Evolutionary conservation across 1,140 invertebrate species (phyloP), one percentile per base, ranked within the genome.

Genomic region (Eumaeus atala): DNA sequence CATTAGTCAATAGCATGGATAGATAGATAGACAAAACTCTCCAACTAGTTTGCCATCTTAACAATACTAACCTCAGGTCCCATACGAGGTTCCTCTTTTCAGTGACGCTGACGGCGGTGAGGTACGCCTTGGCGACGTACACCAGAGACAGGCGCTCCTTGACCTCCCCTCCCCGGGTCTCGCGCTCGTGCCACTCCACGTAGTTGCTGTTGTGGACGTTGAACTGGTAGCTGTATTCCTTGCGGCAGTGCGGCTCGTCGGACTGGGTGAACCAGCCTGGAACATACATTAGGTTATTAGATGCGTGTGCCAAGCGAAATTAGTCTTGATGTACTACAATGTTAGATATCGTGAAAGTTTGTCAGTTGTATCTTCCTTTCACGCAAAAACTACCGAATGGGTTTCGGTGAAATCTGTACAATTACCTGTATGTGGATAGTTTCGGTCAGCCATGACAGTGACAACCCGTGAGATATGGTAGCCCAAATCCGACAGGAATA

Each of bases 81-180:
- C 96, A 97, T 11, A 95, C 93, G 62, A 97, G 84, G 83, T 97
- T 97, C 66, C 96, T 91, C 65, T 95, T 92, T 84, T 97, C 95
- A 0, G 95, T 95, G 21, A 96, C 93, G 76, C 93, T 91, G 37
- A 97, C 90, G 38, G 93, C 93, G 57, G 92, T 94, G 38, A 93
- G 77, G 82, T 95, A 97, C 18, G 94, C 92, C 69, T 90, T 90
- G 36, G 91, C 92, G 38, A 95, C 90, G 70, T 95, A 97, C 55
- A 97, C 91, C n/a, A 96, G 85, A 34, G 92, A 94, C 51, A 89
- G 87, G 54, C 90, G 87, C 63, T 90, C 91, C 57, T 91, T 90
- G 54, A 90, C 87, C 51, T 88, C 87, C 59, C 89, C 89, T 11
- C 90, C 90, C 50, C 92, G 88, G 38, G 90, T 93, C 77, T 92